Evolutionary conservation across 1,140 invertebrate genomes (phyloP), one percentile per base, ranked within the genome.

Genomic region (Euglossa dilemma): DNA sequence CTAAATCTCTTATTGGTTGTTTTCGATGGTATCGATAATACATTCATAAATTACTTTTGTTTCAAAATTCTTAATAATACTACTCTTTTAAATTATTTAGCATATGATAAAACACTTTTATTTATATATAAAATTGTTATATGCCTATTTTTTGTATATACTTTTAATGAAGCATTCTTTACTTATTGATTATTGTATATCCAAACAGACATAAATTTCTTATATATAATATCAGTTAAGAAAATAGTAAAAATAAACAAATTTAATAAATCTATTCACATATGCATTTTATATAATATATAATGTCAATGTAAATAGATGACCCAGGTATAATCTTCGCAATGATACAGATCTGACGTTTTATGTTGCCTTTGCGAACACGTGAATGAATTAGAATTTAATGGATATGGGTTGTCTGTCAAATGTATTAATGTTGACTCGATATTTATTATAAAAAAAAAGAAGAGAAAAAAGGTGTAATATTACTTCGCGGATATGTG

Each of bases 341-440:
- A 56, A 36, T 18, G 59, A 28, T 70, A 70, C n/a, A 47, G n/a
- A 57, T 69, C 18, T 54, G 77, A 54, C 20, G n/a, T 54, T 73
- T 57, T 61, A 23, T 7, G 28, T 54, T 77, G 85, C 9, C 36
- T 87, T 89, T 69, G 50, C 28, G 80, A 80, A 89, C 82, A 79
- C 87, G 77, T 78, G 71, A 56, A 84, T 57, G 70, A 52, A 80
- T 80, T 76, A 80, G 73, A 83, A 83, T 89, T 87, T 76, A 82
- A 78, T 89, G 73, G 67, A 81, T 74, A 87, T 82, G 71, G 69
- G 23, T 80, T 85, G 78, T 54, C 72, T 87, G 85, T 89, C 83
- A 87, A 81, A 83, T 85, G 28, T 71, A 71, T 56, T 63, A 81
- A 83, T 78, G 69, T 80, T 83, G 73, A 71, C 50, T 43, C 82